phyloP scores from a whole-genome alignment of 2,113 vertebrate genomes.

The Marmota monax region DNA sequence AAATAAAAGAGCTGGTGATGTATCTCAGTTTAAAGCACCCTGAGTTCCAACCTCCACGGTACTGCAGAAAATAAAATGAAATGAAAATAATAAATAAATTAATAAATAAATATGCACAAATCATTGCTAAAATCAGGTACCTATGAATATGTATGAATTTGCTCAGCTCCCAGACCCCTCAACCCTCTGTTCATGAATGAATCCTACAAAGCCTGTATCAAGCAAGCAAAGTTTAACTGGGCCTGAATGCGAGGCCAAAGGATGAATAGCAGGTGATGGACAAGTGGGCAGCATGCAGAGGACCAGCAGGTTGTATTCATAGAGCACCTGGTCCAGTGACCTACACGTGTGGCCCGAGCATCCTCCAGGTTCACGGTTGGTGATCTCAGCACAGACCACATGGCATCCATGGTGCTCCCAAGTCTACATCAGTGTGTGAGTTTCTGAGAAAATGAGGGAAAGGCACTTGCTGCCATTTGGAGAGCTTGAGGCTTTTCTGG shows the following conservation, averaged over 20 bases:
- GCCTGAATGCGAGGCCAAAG: neutral
- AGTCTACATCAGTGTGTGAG: too few relatives aligned
- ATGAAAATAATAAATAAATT: too few relatives aligned
- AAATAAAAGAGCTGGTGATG: too few relatives aligned
- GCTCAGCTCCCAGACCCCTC: neutral
- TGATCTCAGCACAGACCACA: neutral
- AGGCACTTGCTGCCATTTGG: rapidly evolving
- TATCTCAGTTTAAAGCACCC: too few relatives aligned
- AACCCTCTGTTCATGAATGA: neutral
- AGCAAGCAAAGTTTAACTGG: neutral
- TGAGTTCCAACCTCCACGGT: too few relatives aligned
- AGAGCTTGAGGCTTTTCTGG: neutral
- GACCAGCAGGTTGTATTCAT: too few relatives aligned
- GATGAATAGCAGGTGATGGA: rapidly evolving
- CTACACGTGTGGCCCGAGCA: too few relatives aligned
- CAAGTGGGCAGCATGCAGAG: too few relatives aligned
- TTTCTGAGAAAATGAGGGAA: neutral
- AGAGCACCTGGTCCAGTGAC: neutral
- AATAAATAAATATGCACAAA: too few relatives aligned
- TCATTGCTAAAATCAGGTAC: too few relatives aligned
- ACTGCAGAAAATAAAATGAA: too few relatives aligned
- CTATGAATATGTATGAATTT: neutral
- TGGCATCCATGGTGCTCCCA: too few relatives aligned
- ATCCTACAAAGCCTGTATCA: neutral
- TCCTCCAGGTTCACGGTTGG: neutral